phyloP scores from a whole-genome alignment of 2,113 vertebrate genomes.

The Callospermophilus lateralis region DNA sequence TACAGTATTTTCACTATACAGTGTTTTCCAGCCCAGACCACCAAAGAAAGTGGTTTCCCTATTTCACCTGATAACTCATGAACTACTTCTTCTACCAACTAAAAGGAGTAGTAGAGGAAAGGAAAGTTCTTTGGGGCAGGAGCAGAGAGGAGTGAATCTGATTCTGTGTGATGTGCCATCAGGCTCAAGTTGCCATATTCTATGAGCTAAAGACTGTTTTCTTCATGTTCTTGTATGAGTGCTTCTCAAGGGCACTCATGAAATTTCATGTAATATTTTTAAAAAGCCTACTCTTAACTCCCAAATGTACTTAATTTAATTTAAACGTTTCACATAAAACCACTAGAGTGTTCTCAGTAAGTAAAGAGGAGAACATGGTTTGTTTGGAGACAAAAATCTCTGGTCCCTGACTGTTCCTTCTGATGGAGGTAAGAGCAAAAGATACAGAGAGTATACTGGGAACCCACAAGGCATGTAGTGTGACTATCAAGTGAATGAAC shows the following conservation, averaged over 20 bases:
- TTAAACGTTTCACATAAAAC: slow-evolving; percentile 59
- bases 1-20: not conserved
- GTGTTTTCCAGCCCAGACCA: not conserved
- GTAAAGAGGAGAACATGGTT: slow-evolving; percentile 8
- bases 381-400: not conserved
- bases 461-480: not conserved
- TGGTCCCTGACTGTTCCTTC: not conserved
- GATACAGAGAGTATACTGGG: not conserved
- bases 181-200: not conserved
- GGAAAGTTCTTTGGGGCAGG: not conserved
- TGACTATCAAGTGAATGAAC: not conserved
- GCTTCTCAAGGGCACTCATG: slow-evolving; percentile 28
- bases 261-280: not conserved
- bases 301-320: slow-evolving; percentile 44
- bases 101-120: not conserved
- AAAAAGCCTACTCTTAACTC: slow-evolving; percentile 11
- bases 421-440: not conserved
- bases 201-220: not conserved
- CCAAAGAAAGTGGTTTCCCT: not conserved
- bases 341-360: slow-evolving; percentile 15
- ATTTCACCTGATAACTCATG: not conserved
- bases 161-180: not conserved
- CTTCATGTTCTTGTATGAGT: not conserved
- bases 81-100: not conserved
- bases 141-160: not conserved